Percentiles rank a stretch among this genome's conserved stretches.
Conservation (phyloP, 2,113 vertebrate genomes). For the Oncorhynchus nerka region DNA sequence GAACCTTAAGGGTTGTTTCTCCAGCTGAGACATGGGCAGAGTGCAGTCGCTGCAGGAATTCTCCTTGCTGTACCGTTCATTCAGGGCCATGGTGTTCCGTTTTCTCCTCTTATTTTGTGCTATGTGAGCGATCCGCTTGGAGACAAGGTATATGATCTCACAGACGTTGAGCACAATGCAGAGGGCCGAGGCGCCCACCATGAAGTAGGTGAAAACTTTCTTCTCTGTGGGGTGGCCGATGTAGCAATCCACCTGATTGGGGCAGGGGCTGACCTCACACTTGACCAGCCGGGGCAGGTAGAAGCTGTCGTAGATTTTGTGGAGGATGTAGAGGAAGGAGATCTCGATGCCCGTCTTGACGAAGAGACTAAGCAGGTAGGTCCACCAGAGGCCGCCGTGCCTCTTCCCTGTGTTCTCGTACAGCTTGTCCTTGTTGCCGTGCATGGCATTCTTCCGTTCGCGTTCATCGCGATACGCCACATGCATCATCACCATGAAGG, state of each 20-base stretch:
- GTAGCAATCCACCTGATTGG: constrained; percentile 84
- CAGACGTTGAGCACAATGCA: constrained; percentile 84
- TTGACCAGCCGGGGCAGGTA: constrained; percentile 81
- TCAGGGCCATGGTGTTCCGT: neutral
- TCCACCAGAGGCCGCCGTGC: constrained; percentile 79
- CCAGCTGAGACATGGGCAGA: neutral
- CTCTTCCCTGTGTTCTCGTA: constrained; percentile 74
- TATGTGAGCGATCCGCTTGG: constrained; percentile 66
- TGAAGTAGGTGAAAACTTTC: constrained; percentile 87
- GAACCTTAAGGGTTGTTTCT: neutral
- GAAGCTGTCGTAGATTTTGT: constrained; percentile 79
- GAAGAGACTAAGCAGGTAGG: constrained; percentile 80
- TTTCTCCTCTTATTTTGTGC: constrained; percentile 38
- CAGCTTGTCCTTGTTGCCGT: constrained; percentile 61
- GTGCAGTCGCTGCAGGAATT: constrained; percentile 48
- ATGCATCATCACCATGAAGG: constrained; percentile 85
- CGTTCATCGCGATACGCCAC: constrained; percentile 81
- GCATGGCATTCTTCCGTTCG: constrained; percentile 71
- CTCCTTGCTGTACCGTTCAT: constrained; percentile 35
- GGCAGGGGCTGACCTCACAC: constrained; percentile 76
- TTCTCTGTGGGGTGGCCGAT: constrained; percentile 85
- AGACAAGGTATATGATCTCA: constrained; percentile 81
- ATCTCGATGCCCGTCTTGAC: constrained; percentile 79
- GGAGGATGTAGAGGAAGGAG: constrained; percentile 82
- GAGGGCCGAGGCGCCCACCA: constrained; percentile 80